Evolutionary conservation across 2,888 invertebrate species (phyloP).

Genomic region (Amorpha juglandis): DNA sequence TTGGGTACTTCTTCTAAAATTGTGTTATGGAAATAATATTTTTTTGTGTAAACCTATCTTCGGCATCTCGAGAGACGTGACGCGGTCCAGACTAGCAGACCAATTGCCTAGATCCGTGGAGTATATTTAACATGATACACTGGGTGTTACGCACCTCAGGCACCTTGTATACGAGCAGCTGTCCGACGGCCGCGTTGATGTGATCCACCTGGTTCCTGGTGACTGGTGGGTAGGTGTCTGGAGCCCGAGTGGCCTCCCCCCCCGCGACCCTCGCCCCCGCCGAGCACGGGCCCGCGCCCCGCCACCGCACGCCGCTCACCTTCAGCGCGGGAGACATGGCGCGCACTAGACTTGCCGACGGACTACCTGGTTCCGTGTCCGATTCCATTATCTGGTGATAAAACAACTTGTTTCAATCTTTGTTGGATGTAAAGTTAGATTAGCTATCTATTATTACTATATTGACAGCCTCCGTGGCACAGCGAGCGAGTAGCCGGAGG

Average conservation of each 20-base stretch:
- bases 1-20: too few species aligned
- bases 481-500: too few species aligned
- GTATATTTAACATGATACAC: too few species aligned
- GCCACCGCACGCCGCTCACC: conserved; percentile 86
- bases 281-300: conserved; percentile 88
- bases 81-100: too few species aligned
- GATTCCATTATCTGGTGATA: conserved; percentile 72
- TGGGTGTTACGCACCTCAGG: conserved; percentile 85
- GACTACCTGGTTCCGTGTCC: conserved; percentile 81
- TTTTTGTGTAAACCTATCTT: too few species aligned
- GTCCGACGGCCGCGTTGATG: conserved; percentile 92
- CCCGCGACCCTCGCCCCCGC: conserved; percentile 66
- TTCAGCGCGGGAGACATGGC: conserved; percentile 87
- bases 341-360: conserved; percentile 84
- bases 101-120: too few species aligned
- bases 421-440: background rate
- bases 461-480: too few species aligned
- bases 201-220: conserved; percentile 93
- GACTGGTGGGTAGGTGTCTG: conserved; percentile 89
- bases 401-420: background rate
- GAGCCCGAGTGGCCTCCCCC: conserved; percentile 84
- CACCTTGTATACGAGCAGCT: conserved; percentile 91
- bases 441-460: too few species aligned
- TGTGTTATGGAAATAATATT: too few species aligned
- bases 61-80: too few species aligned